phyloP scores from a whole-genome alignment of 1,140 invertebrate species.

The Trichomalopsis sarcophagae region DNA sequence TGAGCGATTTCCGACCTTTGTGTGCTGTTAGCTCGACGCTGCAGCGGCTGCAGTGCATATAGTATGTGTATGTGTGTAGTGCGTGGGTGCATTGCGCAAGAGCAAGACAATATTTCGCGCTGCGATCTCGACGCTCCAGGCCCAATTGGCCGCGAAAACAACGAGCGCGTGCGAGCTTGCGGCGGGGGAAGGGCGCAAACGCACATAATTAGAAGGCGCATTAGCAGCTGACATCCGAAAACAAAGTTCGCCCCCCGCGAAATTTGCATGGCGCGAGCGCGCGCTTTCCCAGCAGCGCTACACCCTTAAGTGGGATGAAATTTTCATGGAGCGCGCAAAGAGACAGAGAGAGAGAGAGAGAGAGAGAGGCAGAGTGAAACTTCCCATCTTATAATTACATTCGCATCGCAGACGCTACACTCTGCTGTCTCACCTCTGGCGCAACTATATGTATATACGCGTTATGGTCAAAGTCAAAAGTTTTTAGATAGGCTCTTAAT shows the following conservation, averaged over 20 bases:
- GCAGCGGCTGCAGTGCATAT: background rate
- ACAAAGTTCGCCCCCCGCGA: slow-evolving; percentile 44
- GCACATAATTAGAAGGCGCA: slow-evolving; percentile 50
- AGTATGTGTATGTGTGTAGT: too few species aligned
- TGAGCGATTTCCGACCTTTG: background rate
- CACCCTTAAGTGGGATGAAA: slow-evolving; percentile 51
- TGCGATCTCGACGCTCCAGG: background rate
- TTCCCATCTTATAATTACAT: slow-evolving; percentile 50
- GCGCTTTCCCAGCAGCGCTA: background rate
- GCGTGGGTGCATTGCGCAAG: background rate
- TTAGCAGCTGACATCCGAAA: slow-evolving; percentile 44
- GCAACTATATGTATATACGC: slow-evolving; percentile 3
- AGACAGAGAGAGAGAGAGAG: background rate
- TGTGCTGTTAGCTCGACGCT: background rate
- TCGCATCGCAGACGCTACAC: slow-evolving; percentile 32
- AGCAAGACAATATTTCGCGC: slow-evolving; percentile 17
- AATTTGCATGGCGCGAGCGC: slow-evolving; percentile 44
- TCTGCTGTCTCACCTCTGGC: background rate
- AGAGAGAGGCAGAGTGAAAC: slow-evolving; percentile 19
- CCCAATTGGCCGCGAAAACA: slow-evolving; percentile 1
- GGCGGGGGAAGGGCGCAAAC: background rate
- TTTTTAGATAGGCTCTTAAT: slow-evolving; percentile 47
- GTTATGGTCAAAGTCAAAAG: slow-evolving; percentile 45
- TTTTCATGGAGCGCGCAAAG: slow-evolving; percentile 38
- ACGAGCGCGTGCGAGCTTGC: background rate